Percentiles rank a stretch among this genome's conserved stretches.
phyloP scores from a whole-genome alignment of 1,140 invertebrate species.

The Dendroctonus ponderosae region DNA sequence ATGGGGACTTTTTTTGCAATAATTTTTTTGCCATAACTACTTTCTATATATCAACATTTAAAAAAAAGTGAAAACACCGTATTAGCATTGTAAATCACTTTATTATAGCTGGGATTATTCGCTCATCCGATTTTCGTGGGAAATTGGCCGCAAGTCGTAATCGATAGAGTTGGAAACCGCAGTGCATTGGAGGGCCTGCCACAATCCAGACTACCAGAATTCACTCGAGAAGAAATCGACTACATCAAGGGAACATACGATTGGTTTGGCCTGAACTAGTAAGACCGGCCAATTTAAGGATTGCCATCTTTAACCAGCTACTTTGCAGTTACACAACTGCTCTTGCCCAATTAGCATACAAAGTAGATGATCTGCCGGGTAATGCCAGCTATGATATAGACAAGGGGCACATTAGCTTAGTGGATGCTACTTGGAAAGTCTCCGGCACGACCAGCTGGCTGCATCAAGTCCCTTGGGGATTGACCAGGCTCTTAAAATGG shows the following conservation, averaged over 20 bases:
- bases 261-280: slow-evolving; percentile 56
- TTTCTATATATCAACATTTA: too few species aligned
- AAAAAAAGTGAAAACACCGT: too few species aligned
- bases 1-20: too few species aligned
- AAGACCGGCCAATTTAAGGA: slow-evolving; percentile 34
- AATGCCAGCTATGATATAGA: slow-evolving; percentile 6
- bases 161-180: slow-evolving; percentile 54
- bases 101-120: slow-evolving; percentile 58
- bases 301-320: slow-evolving; percentile 51
- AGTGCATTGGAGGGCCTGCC: slow-evolving; percentile 53
- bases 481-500: slow-evolving; percentile 60
- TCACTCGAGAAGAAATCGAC: slow-evolving; percentile 53
- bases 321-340: slow-evolving; percentile 41
- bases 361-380: neutral
- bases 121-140: slow-evolving; percentile 54
- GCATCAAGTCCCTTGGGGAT: slow-evolving; percentile 56
- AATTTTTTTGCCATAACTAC: too few species aligned
- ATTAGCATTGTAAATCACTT: neutral
- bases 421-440: neutral
- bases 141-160: slow-evolving; percentile 61
- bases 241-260: slow-evolving; percentile 53
- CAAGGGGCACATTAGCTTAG: neutral
- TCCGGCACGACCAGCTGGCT: neutral
- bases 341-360: slow-evolving; percentile 1
- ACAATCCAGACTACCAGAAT: slow-evolving; percentile 61